Conservation (phyloP, 2,113 vertebrate species). For the Polypterus senegalus region DNA sequence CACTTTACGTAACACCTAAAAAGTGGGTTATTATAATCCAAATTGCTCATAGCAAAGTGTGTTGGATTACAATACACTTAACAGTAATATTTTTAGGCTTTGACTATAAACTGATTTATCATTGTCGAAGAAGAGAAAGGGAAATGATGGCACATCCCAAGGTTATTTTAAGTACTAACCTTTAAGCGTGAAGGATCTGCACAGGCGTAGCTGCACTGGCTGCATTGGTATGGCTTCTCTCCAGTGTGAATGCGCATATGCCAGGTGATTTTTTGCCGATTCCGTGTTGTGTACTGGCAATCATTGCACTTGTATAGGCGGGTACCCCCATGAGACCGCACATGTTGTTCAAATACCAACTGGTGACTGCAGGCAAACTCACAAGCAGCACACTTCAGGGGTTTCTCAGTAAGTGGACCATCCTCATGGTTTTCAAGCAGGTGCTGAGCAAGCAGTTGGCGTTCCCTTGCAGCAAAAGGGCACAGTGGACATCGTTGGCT, state of each 20-base stretch:
- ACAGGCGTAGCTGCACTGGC: slow-evolving; percentile 77
- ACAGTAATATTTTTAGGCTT: too few relatives aligned
- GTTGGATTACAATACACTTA: too few relatives aligned
- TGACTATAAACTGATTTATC: too few relatives aligned
- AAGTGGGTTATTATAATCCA: too few relatives aligned
- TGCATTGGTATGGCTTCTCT: slow-evolving; percentile 88
- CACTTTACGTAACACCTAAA: too few relatives aligned
- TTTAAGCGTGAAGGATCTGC: slow-evolving; percentile 83
- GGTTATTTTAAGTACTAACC: slow-evolving; percentile 43
- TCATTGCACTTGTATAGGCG: slow-evolving; percentile 81
- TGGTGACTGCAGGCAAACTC: slow-evolving; percentile 70
- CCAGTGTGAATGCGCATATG: slow-evolving; percentile 90
- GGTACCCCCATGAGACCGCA: slow-evolving; percentile 78
- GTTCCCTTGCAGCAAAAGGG: slow-evolving; percentile 64
- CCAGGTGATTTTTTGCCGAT: slow-evolving; percentile 95
- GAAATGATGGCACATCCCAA: too few relatives aligned
- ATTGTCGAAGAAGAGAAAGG: too few relatives aligned
- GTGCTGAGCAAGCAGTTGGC: slow-evolving; percentile 64
- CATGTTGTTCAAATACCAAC: slow-evolving; percentile 80
- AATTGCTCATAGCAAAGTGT: too few relatives aligned
- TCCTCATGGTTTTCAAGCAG: slow-evolving; percentile 67
- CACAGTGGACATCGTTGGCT: slow-evolving; percentile 70
- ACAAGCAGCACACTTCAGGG: slow-evolving; percentile 66
- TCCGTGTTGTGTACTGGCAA: slow-evolving; percentile 78
- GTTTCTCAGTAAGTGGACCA: slow-evolving; percentile 34